Percentiles rank a stretch among this genome's conserved stretches.
Evolutionary conservation across 2,113 vertebrate genomes (phyloP).

Genomic region (Phocoena phocoena): DNA sequence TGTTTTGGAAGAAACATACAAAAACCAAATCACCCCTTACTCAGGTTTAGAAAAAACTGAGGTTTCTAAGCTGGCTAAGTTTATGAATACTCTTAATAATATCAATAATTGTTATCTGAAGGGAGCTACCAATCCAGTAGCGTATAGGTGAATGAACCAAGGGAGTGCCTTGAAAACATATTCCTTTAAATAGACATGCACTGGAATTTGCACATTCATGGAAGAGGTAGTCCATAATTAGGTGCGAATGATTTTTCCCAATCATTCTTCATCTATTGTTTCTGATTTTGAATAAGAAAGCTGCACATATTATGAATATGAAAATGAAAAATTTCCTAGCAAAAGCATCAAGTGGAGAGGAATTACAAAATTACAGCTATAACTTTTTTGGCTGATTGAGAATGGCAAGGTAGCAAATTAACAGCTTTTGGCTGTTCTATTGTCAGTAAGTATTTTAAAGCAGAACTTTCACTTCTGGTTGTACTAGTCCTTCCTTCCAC

Average conservation of each 20-base stretch:
- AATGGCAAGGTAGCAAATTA: not conserved
- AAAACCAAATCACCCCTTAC: not conserved
- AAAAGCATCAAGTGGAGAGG: not conserved
- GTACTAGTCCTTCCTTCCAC: too few species aligned
- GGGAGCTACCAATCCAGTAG: not conserved
- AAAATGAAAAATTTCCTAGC: not conserved
- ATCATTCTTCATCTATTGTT: not conserved
- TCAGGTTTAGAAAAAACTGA: not conserved
- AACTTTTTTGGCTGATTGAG: not conserved
- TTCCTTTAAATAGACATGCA: not conserved
- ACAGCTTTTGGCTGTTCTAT: not conserved
- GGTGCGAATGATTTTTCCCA: not conserved
- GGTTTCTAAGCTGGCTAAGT: not conserved
- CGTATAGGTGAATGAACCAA: not conserved
- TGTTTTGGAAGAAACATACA: not conserved
- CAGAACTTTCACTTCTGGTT: not conserved
- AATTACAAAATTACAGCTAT: not conserved
- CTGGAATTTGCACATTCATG: not conserved
- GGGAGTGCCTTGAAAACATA: not conserved
- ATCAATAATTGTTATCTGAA: not conserved
- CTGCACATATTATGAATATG: not conserved
- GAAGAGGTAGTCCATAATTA: not conserved
- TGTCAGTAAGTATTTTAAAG: not conserved
- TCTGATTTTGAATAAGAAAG: slow-evolving; percentile 6
- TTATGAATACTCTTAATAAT: not conserved